Evolutionary conservation across 1,140 invertebrate species (phyloP).

Genomic region (Metopolophium dirhodum): DNA sequence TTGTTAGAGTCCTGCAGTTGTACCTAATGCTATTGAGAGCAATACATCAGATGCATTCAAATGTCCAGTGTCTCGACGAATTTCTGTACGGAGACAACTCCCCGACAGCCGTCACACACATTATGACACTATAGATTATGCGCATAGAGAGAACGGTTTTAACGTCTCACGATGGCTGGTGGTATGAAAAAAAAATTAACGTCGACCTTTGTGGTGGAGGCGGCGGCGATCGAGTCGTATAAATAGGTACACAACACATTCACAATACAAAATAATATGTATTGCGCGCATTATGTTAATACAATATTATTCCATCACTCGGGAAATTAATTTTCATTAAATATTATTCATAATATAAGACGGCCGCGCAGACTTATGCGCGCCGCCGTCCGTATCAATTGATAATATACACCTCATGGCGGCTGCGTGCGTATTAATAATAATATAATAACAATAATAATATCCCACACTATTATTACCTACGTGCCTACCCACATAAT

Average conservation of each 20-base stretch:
- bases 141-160: neutral
- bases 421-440: neutral
- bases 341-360: neutral
- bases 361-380: no score
- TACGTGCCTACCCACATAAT: neutral
- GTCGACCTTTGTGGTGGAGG: neutral
- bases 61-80: neutral
- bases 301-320: neutral
- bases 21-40: no score
- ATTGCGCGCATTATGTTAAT: neutral
- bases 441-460: neutral
- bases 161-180: neutral
- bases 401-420: neutral
- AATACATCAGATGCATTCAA: neutral
- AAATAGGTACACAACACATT: neutral
- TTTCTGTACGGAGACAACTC: neutral
- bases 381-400: neutral
- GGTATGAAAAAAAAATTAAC: neutral
- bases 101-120: neutral
- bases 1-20: no score
- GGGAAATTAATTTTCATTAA: constrained; percentile 47
- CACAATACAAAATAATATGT: neutral
- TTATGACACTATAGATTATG: neutral
- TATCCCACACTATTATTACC: neutral
- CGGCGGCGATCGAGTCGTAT: neutral